Evolutionary conservation across 2,888 invertebrate species (phyloP).

Genomic region (Xanthia togata): DNA sequence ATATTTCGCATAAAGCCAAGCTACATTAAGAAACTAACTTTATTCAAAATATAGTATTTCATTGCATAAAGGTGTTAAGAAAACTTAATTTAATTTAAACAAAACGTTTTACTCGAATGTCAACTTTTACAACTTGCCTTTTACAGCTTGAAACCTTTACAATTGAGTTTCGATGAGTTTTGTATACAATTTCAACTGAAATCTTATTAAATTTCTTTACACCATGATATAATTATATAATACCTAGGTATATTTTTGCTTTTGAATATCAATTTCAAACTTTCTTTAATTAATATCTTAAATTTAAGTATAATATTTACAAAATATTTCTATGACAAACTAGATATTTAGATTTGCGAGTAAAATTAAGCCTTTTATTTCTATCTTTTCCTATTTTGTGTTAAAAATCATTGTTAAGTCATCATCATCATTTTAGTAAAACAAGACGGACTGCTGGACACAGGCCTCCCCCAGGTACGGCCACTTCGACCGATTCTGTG

Average conservation of each 20-base stretch:
- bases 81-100: slow-evolving; percentile 24
- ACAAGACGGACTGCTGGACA: no score
- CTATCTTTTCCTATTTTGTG: no score
- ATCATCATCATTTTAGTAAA: no score
- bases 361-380: no score
- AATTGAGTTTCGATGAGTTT: slow-evolving; percentile 21
- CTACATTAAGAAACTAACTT: background rate
- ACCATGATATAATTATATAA: no score
- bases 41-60: slow-evolving; percentile 2
- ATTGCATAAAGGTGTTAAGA: slow-evolving; percentile 21
- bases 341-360: no score
- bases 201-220: slow-evolving; percentile 8
- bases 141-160: background rate
- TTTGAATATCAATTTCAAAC: background rate
- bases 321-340: no score
- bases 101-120: slow-evolving; percentile 13
- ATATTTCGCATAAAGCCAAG: background rate
- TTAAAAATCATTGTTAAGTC: no score
- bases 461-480: no score
- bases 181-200: slow-evolving; percentile 10
- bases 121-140: slow-evolving; percentile 14
- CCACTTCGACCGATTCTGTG: no score
- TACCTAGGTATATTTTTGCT: background rate
- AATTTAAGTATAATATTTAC: no score
- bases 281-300: no score